A percentile compares a stretch with the other conserved stretches of the same genome.
Evolutionary conservation across 2,888 invertebrate species (phyloP).

Genomic region (Hemithea aestivaria): DNA sequence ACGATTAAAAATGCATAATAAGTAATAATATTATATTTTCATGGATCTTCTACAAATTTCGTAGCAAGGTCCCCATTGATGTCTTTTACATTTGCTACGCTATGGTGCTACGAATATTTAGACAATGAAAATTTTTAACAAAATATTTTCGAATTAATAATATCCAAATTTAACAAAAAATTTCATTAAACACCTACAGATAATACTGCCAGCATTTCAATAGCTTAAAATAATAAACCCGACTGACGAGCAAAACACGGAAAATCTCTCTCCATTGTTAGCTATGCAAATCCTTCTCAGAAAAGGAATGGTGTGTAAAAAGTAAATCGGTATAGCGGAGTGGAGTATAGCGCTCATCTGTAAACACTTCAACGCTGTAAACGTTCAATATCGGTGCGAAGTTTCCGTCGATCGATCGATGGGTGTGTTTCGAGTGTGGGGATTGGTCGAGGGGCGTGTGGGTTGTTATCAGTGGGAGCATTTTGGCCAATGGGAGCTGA

Average conservation of each 20-base stretch:
- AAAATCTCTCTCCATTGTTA: conserved; percentile 14
- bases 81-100: conserved; percentile 7
- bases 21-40: too few species aligned
- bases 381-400: conserved; percentile 65
- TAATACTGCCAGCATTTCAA: neutral
- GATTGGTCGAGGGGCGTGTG: conserved; percentile 74
- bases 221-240: conserved; percentile 5
- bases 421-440: conserved; percentile 54
- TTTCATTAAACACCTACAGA: neutral
- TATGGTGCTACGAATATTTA: neutral
- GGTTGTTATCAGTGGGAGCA: conserved; percentile 59
- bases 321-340: conserved; percentile 35
- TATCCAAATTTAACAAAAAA: too few species aligned
- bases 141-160: too few species aligned
- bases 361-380: conserved; percentile 56
- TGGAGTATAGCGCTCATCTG: conserved; percentile 37
- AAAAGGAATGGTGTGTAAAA: conserved; percentile 41
- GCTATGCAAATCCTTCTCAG: conserved; percentile 29
- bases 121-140: too few species aligned
- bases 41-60: conserved; percentile 3
- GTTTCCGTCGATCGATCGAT: conserved; percentile 69
- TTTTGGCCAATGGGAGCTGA: conserved; percentile 56
- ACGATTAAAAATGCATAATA: too few species aligned
- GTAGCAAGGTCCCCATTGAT: conserved; percentile 10
- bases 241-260: conserved; percentile 7